Evolutionary conservation across 2,113 vertebrate species (phyloP).

Genomic region (Donacobius atricapilla): DNA sequence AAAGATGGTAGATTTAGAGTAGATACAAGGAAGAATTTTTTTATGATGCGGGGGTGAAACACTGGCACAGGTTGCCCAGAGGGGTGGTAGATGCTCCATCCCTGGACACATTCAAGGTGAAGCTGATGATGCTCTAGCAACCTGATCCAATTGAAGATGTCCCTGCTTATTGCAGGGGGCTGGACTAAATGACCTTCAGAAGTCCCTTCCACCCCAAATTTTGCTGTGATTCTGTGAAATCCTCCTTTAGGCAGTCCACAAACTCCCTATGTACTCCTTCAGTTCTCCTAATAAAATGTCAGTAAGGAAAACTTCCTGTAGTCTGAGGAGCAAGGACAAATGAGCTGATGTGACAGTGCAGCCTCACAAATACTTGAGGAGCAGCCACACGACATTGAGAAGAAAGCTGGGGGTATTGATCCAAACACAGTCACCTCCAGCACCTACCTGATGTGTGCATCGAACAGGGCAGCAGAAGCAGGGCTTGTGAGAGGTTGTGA

Average conservation of each 20-base stretch:
- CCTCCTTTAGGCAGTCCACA: background rate
- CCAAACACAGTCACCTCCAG: background rate
- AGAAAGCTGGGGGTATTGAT: background rate
- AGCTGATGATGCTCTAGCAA: background rate
- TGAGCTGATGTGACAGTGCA: background rate
- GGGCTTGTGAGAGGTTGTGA: too few relatives aligned
- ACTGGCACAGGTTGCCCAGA: background rate
- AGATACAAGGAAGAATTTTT: background rate
- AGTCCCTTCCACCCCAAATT: background rate
- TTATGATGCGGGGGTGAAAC: background rate
- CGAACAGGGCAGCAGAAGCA: background rate
- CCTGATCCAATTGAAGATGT: background rate
- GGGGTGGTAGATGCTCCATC: background rate
- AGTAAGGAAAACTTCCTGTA: background rate
- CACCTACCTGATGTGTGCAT: rapidly evolving
- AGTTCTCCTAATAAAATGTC: background rate
- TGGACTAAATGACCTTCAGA: background rate
- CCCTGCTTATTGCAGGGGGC: background rate
- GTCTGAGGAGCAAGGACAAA: background rate
- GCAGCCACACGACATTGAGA: background rate
- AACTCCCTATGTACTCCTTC: background rate
- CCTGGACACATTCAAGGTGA: background rate
- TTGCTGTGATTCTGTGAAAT: background rate
- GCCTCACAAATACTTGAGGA: background rate
- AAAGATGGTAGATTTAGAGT: background rate